These are phyloP conservation scores for Acholoe squamosa DNA, from an alignment of 2,888 invertebrate species.

Conservation along the genomic window DNA sequence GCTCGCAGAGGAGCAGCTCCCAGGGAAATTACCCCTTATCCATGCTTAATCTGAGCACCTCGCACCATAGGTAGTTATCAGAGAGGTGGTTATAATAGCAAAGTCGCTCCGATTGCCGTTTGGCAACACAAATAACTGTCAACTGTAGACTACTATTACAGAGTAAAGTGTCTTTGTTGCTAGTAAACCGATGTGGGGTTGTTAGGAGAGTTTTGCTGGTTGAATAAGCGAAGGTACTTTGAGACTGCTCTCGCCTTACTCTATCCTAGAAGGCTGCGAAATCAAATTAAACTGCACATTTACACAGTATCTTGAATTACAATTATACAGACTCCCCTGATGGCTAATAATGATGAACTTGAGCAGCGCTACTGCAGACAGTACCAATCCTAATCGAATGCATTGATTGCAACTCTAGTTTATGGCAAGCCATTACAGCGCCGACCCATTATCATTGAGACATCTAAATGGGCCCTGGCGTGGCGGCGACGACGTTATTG, in stretches of 20 bases:
- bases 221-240: background rate
- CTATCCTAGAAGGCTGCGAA: background rate
- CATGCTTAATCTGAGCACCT: background rate
- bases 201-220: background rate
- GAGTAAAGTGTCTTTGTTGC: background rate
- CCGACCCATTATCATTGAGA: constrained; percentile 8
- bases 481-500: background rate
- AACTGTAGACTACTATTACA: background rate
- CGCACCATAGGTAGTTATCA: background rate
- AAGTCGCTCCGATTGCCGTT: background rate
- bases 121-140: background rate
- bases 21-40: background rate
- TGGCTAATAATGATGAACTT: background rate
- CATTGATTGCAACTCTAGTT: constrained; percentile 48
- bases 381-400: background rate
- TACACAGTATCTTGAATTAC: background rate
- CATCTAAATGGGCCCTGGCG: constrained; percentile 49
- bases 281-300: constrained; percentile 12
- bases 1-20: background rate
- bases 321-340: background rate
- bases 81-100: background rate
- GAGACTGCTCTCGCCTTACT: background rate
- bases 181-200: background rate
- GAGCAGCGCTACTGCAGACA: background rate
- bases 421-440: constrained; percentile 25